Evolutionary conservation across 2,797 vertebrate genomes (phyloP).

Genomic region (Centropyge bicolor): DNA sequence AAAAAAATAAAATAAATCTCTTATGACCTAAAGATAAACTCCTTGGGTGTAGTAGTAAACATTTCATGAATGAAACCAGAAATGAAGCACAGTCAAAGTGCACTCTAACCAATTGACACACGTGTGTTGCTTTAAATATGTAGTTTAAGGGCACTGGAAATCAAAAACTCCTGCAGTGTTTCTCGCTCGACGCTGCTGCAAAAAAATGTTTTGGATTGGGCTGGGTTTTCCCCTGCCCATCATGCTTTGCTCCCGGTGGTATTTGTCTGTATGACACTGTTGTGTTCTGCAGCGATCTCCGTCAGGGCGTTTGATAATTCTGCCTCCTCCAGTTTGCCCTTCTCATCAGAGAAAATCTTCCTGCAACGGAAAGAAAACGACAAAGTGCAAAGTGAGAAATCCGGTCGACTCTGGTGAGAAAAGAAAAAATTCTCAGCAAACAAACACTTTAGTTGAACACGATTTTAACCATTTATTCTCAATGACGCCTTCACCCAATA

Average conservation of each 20-base stretch:
- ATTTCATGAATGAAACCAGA: constrained; percentile 68
- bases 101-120: constrained; percentile 84
- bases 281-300: constrained; percentile 91
- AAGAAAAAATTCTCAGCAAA: constrained; percentile 35
- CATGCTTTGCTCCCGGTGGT: constrained; percentile 93
- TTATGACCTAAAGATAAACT: constrained; percentile 75
- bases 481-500: constrained; percentile 76
- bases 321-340: constrained; percentile 86
- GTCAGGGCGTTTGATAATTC: constrained; percentile 87
- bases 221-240: constrained; percentile 78
- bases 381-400: constrained; percentile 43
- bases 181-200: constrained; percentile 76
- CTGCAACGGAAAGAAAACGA: constrained; percentile 78
- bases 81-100: constrained; percentile 84
- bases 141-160: constrained; percentile 95
- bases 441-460: constrained; percentile 43
- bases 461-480: constrained; percentile 65
- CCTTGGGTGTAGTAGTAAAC: constrained; percentile 61
- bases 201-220: constrained; percentile 83
- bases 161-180: constrained; percentile 84
- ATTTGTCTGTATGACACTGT: constrained; percentile 92
- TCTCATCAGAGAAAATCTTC: constrained; percentile 90
- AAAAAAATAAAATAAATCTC: constrained; percentile 83
- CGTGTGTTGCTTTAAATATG: constrained; percentile 81
- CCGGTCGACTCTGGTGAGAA: neutral